Percentiles rank a stretch among this genome's conserved stretches.
These are phyloP conservation scores for Electrona antarctica DNA, from an alignment of 2,113 vertebrate species.

Conservation along the genomic window DNA sequence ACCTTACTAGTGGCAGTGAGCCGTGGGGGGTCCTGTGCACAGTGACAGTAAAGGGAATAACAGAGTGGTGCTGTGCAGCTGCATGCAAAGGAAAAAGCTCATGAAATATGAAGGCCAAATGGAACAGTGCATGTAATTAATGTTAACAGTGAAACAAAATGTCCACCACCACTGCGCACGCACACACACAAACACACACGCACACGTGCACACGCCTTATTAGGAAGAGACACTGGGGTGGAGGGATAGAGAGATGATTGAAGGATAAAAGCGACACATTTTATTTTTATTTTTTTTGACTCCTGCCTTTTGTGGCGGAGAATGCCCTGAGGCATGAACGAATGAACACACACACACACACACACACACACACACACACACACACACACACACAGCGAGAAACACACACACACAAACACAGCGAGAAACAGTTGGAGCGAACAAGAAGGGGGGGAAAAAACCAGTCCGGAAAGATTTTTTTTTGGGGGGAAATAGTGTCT, in stretches of 20 bases:
- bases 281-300: too few relatives aligned
- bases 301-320: conserved; percentile 60
- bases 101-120: conserved; percentile 73
- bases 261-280: conserved; percentile 65
- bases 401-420: too few relatives aligned
- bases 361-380: too few relatives aligned
- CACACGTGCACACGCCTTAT: neutral
- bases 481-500: conserved; percentile 37
- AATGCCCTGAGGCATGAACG: conserved; percentile 66
- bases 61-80: conserved; percentile 43
- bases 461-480: too few relatives aligned
- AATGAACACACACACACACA: too few relatives aligned
- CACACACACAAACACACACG: conserved; percentile 19
- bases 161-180: conserved; percentile 42
- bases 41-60: conserved; percentile 71
- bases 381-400: too few relatives aligned
- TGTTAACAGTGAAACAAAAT: conserved; percentile 64
- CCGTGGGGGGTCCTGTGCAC: conserved; percentile 38
- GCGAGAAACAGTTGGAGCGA: too few relatives aligned
- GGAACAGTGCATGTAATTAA: conserved; percentile 68
- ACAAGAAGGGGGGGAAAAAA: conserved; percentile 15
- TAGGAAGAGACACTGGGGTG: conserved; percentile 1
- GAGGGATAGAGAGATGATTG: conserved; percentile 35
- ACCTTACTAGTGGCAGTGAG: conserved; percentile 52
- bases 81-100: conserved; percentile 61